phyloP scores from a whole-genome alignment of 2,797 vertebrate species.

The Scleropages formosus region DNA sequence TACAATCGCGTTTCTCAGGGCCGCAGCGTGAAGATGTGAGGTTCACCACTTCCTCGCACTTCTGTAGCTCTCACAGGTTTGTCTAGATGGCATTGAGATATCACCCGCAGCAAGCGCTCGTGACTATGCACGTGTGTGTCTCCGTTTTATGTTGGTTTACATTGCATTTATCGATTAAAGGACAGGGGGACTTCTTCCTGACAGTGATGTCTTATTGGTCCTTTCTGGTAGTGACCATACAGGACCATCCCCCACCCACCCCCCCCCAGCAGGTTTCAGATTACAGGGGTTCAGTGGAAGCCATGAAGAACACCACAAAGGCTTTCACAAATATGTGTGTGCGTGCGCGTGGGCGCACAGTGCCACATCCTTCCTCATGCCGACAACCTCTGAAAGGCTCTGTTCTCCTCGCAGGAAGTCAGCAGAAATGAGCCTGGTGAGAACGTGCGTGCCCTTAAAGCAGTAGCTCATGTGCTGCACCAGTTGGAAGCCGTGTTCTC shows the following conservation, averaged over 20 bases:
- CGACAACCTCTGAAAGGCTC: conserved; percentile 28
- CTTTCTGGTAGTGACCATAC: conserved; percentile 26
- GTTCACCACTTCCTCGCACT: conserved; percentile 3
- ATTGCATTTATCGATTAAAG: conserved; percentile 14
- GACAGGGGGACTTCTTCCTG: neutral
- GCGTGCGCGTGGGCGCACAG: too few relatives aligned
- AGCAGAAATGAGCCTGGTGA: neutral
- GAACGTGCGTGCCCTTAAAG: too few relatives aligned
- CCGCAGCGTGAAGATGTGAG: neutral
- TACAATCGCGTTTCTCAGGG: conserved; percentile 29
- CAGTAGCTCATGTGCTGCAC: neutral
- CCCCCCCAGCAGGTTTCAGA: conserved; percentile 51
- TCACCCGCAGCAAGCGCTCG: neutral
- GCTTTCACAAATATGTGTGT: conserved; percentile 42
- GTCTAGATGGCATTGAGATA: neutral
- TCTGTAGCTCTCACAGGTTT: neutral
- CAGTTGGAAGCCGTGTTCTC: neutral
- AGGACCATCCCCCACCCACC: conserved; percentile 46
- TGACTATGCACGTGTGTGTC: neutral
- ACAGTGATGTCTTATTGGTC: neutral
- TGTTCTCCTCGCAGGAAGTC: conserved; percentile 32
- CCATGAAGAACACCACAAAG: conserved; percentile 54
- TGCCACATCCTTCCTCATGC: conserved; percentile 58
- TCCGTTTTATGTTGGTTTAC: neutral
- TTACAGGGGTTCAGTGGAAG: conserved; percentile 53